These are phyloP conservation scores for Dasyurus viverrinus DNA, from an alignment of 2,113 vertebrate genomes.

Conservation along the genomic window DNA sequence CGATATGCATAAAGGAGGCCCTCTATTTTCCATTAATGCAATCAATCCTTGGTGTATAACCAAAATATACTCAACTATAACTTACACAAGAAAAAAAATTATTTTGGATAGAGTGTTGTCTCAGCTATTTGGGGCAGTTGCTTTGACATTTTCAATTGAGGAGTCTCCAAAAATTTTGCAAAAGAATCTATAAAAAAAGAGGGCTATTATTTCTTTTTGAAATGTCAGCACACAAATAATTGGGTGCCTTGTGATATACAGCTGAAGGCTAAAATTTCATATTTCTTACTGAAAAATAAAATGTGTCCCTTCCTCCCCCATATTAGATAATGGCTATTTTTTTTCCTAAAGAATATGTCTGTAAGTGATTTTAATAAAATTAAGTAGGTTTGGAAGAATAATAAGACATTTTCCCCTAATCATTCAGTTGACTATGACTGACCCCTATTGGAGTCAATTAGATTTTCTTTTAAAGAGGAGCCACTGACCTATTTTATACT, in stretches of 20 bases:
- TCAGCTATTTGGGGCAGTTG: neutral
- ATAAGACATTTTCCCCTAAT: conserved; percentile 67
- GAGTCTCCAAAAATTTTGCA: conserved; percentile 9
- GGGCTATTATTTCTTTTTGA: conserved; percentile 9
- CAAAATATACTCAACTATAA: neutral
- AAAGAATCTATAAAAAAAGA: neutral
- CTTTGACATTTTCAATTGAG: conserved; percentile 7
- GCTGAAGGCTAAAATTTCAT: conserved; percentile 17
- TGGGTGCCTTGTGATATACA: neutral
- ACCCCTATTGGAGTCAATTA: conserved; percentile 65
- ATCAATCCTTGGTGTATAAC: neutral
- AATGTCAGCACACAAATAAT: conserved; percentile 38
- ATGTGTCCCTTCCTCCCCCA: neutral
- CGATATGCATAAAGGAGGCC: neutral
- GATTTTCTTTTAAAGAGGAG: conserved; percentile 70
- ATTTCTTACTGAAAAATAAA: conserved; percentile 34
- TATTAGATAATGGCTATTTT: conserved; percentile 44
- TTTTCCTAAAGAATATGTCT: conserved; percentile 39
- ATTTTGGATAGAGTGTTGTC: conserved; percentile 22
- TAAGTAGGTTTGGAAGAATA: conserved; percentile 67
- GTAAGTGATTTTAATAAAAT: neutral
- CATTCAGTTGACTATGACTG: conserved; percentile 61
- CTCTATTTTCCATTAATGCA: neutral
- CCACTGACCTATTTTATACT: conserved; percentile 59
- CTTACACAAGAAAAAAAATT: neutral